Conservation (phyloP, 2,113 vertebrate species). For the Acinonyx jubatus region DNA sequence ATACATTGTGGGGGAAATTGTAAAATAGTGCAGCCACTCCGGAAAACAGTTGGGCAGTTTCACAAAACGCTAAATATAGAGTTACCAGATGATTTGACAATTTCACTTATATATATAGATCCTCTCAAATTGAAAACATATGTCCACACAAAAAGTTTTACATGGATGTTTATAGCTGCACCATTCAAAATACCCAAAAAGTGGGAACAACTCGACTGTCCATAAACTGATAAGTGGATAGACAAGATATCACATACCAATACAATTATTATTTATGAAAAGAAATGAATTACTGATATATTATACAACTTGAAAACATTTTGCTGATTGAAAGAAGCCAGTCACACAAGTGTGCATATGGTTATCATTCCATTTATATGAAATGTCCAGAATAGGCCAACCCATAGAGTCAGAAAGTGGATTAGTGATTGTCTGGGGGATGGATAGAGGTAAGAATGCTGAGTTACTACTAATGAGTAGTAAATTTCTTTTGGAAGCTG, state of each 20-base stretch:
- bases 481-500: background rate
- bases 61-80: background rate
- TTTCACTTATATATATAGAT: background rate
- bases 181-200: background rate
- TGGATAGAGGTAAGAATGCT: background rate
- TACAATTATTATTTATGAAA: background rate
- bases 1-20: background rate
- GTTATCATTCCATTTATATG: background rate
- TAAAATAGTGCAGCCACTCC: background rate
- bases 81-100: background rate
- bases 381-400: background rate
- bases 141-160: background rate
- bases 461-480: background rate
- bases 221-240: background rate
- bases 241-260: background rate
- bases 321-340: background rate
- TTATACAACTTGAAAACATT: background rate
- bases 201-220: background rate
- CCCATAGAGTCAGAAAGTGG: background rate
- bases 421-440: background rate
- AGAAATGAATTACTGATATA: background rate
- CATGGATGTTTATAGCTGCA: background rate
- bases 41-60: background rate
- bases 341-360: background rate
- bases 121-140: background rate